Percentiles rank a stretch among this genome's conserved stretches.
These are phyloP conservation scores for Drosophila leonis DNA, from an alignment of 2,888 invertebrate genomes.

Conservation along the genomic window DNA sequence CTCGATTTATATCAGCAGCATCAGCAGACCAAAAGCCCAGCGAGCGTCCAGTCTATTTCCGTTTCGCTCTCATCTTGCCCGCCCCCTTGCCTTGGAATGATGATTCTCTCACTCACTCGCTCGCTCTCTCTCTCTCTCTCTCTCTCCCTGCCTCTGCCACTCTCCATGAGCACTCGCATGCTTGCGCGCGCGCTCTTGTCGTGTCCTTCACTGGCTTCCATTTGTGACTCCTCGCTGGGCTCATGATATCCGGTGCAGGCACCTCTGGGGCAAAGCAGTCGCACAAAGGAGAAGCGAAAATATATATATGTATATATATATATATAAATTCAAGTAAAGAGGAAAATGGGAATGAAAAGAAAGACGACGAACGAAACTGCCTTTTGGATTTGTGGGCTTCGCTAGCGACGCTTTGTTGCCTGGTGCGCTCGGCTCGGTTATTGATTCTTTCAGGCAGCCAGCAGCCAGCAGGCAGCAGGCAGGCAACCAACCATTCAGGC, in stretches of 20 bases:
- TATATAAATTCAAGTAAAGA: conserved; percentile 6
- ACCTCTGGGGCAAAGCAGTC: conserved; percentile 55
- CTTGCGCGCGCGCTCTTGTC: conserved; percentile 59
- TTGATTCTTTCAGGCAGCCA: conserved; percentile 67
- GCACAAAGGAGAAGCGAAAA: conserved; percentile 42
- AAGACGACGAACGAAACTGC: conserved; percentile 42
- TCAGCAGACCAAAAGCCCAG: conserved; percentile 20
- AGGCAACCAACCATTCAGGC: conserved; percentile 21
- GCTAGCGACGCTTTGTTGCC: conserved; percentile 69
- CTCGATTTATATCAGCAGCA: conserved; percentile 47
- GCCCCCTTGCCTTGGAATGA: conserved; percentile 20
- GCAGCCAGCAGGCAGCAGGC: conserved; percentile 31
- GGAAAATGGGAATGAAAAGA: conserved; percentile 14
- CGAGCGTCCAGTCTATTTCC: conserved; percentile 55
- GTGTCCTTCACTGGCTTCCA: conserved; percentile 60
- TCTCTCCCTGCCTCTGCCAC: conserved; percentile 9
- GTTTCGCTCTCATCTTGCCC: conserved; percentile 34
- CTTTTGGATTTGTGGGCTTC: conserved; percentile 70
- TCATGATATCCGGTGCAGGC: conserved; percentile 62
- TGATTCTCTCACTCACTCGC: conserved; percentile 21
- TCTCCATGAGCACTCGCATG: conserved; percentile 27
- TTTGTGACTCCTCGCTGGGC: conserved; percentile 59
- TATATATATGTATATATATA: conserved; percentile 10
- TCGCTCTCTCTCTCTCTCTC: conserved; percentile 6
- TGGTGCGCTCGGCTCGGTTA: conserved; percentile 55